Percentiles rank a stretch among this genome's conserved stretches.
These are phyloP conservation scores for Macaca nemestrina DNA, from an alignment of 2,113 vertebrate species.

Conservation along the genomic window DNA sequence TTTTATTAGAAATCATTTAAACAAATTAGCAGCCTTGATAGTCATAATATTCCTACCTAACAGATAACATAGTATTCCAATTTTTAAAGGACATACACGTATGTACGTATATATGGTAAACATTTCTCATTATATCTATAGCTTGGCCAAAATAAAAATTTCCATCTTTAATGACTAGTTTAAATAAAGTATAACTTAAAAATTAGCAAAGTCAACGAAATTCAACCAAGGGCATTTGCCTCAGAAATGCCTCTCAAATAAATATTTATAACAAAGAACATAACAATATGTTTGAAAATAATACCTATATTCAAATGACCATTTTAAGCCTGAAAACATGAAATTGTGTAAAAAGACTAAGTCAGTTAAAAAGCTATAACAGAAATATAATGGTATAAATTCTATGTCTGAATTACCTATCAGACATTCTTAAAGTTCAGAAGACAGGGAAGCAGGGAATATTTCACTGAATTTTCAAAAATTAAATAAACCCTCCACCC, in stretches of 20 bases:
- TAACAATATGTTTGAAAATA: not conserved
- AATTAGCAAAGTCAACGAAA: not conserved
- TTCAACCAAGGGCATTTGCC: not conserved
- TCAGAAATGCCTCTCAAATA: conserved; percentile 6
- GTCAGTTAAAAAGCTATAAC: not conserved
- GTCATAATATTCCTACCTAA: not conserved
- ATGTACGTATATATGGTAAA: not conserved
- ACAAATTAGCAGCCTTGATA: not conserved
- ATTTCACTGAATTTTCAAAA: not conserved
- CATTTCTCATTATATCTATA: not conserved
- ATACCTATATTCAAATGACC: not conserved
- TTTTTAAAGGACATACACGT: not conserved
- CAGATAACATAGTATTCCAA: not conserved
- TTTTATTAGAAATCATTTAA: conserved; percentile 20
- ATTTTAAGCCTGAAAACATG: not conserved
- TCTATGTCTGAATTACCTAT: not conserved
- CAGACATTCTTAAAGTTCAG: not conserved
- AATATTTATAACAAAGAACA: not conserved
- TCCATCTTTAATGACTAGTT: not conserved
- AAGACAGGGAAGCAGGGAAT: not conserved
- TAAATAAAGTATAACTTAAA: not conserved
- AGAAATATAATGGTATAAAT: not conserved
- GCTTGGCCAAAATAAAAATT: not conserved
- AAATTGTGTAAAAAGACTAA: not conserved
- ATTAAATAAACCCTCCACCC: not conserved